Evolutionary conservation across 2,113 vertebrate species (phyloP), one percentile per base, ranked within the genome.

Genomic region (Pomatostomus ruficeps): DNA sequence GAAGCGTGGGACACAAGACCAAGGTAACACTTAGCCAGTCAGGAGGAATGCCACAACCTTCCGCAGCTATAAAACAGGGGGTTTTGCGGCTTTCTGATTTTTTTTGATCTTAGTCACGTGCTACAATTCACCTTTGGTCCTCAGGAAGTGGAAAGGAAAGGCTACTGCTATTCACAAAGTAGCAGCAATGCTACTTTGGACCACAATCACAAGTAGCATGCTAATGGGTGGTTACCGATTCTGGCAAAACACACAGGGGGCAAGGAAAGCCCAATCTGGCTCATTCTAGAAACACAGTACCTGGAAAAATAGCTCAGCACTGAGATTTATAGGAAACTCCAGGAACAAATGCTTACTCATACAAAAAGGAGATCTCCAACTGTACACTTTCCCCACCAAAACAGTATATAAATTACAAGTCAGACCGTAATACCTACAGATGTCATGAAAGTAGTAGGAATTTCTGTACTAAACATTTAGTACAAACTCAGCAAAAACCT

Each of bases 401-500:
- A 59, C 1, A 67, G n/a, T 20, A 55, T 19, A 58, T 25, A 51
- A 72, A 89, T 61, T 79, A 51, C 52, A 86, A 91, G 59, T 65
- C 45, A 84, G 38, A 10, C 65, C 12, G 2, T 58, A 42, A 70
- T 36, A 70, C 63, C 77, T 63, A 46, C 29, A 82, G 42, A 43
- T 43, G 28, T 51, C 38, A 67, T 11, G 5, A 72, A 23, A 16
- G 22, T 63, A 51, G 72, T 51, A 81, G 0, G 5, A 25, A 73
- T 85, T 86, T 83, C 89, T 93, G 48, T 73, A 72, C 67, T 85
- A 28, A 93, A 83, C 22, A 36, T 21, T 59, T 68, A 87, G 74
- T 12, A 93, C 67, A 54, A 91, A 91, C 85, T 94, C 76, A 58
- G 63, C 38, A 92, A 90, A 88, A 96, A 93, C 77, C 25, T 52